Percentiles rank a stretch among this genome's conserved stretches.
phyloP scores from a whole-genome alignment of 2,113 vertebrate species.

The Neolamprologus caudopunctatus region DNA sequence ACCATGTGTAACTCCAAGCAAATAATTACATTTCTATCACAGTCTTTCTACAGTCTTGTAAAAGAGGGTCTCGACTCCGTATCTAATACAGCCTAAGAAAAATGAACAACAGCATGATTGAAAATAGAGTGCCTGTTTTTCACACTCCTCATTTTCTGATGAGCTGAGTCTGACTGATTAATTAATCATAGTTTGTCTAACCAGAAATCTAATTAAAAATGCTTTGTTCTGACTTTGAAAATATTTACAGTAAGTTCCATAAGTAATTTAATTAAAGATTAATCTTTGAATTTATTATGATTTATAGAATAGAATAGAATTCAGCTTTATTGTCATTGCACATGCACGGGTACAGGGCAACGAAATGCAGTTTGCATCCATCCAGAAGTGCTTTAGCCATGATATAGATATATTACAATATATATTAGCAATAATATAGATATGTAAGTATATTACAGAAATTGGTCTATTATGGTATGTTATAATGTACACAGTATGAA shows the following conservation, averaged over 20 bases:
- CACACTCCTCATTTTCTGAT: neutral
- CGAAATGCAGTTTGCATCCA: no score
- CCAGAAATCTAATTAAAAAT: conserved; percentile 12
- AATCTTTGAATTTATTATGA: neutral
- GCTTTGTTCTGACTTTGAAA: conserved; percentile 11
- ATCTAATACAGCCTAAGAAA: neutral
- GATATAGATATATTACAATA: no score
- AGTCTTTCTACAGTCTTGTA: neutral
- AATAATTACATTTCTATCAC: neutral
- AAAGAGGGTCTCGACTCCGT: neutral
- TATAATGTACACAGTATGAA: no score
- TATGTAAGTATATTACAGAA: no score
- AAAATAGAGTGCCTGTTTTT: neutral
- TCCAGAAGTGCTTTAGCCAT: no score
- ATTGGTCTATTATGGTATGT: no score
- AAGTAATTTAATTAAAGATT: conserved; percentile 8
- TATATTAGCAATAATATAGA: no score
- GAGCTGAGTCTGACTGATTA: neutral
- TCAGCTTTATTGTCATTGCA: no score
- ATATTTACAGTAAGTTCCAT: neutral
- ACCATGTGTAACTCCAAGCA: neutral
- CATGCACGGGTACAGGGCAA: no score
- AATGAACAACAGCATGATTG: neutral
- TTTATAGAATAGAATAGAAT: neutral
- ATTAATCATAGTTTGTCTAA: neutral